These are phyloP conservation scores for Kuschelorhynchus macadamiae DNA, from an alignment of 2,888 invertebrate species.

Conservation along the genomic window DNA sequence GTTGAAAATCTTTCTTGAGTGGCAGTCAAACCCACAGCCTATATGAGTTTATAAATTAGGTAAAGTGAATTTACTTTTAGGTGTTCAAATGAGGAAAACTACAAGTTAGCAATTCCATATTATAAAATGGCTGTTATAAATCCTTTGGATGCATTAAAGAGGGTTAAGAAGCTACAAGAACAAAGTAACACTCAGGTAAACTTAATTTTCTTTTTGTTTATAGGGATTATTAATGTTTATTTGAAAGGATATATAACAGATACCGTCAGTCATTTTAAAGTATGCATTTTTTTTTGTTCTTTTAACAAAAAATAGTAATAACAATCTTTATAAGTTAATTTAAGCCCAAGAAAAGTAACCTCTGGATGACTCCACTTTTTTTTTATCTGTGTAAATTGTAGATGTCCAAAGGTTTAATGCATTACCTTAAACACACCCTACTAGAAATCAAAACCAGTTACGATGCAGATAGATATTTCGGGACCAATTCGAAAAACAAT, in stretches of 20 bases:
- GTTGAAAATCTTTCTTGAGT: no score
- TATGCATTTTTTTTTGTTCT: no score
- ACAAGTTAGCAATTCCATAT: constrained; percentile 69
- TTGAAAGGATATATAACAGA: no score
- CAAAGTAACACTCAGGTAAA: constrained; percentile 63
- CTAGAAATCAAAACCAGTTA: constrained; percentile 67
- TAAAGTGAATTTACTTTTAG: constrained; percentile 55
- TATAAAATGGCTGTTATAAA: constrained; percentile 72
- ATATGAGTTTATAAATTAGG: no score
- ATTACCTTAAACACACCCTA: constrained; percentile 66
- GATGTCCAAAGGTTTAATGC: constrained; percentile 65
- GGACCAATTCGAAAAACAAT: constrained; percentile 63
- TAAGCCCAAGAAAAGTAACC: no score
- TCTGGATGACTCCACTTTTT: no score
- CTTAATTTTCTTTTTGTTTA: constrained; percentile 5
- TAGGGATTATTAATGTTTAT: no score
- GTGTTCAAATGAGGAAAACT: constrained; percentile 62
- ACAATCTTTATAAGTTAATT: no score
- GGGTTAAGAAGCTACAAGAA: constrained; percentile 66
- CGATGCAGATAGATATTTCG: constrained; percentile 69
- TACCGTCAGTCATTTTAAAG: no score
- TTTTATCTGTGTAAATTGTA: no score
- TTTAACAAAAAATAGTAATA: no score
- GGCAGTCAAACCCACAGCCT: no score
- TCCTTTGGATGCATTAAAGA: constrained; percentile 69